Percentiles rank a stretch among this genome's conserved stretches.
Evolutionary conservation across 2,888 invertebrate species (phyloP).

Genomic region (Atherix ibis): DNA sequence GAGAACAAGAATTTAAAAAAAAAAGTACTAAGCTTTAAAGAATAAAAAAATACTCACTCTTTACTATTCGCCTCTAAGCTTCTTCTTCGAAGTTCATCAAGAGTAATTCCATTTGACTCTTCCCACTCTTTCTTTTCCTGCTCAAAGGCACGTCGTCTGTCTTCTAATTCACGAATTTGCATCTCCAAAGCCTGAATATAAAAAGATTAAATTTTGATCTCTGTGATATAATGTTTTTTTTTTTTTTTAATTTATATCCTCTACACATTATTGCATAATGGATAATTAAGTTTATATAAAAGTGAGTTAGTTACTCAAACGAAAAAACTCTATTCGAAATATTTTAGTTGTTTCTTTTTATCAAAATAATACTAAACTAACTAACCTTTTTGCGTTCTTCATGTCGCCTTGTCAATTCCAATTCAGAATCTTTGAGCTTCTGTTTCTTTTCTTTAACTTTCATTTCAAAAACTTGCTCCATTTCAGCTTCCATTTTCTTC

Average conservation of each 20-base stretch:
- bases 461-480: conserved; percentile 98
- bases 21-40: no score
- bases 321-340: no score
- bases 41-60: conserved; percentile 59
- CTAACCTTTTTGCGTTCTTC: conserved; percentile 56
- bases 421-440: conserved; percentile 88
- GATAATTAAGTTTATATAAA: no score
- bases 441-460: conserved; percentile 94
- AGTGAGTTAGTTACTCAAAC: no score
- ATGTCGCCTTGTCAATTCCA: conserved; percentile 80
- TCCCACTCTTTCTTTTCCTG: conserved; percentile 82
- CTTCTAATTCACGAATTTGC: conserved; percentile 83
- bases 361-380: not conserved
- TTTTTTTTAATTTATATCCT: no score
- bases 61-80: conserved; percentile 81
- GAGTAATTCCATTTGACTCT: conserved; percentile 70
- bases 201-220: no score
- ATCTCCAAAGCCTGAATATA: conserved; percentile 51
- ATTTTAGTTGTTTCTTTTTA: no score
- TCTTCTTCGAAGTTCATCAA: conserved; percentile 75
- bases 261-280: no score
- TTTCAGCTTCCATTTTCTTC: conserved; percentile 97
- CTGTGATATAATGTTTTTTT: no score
- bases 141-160: conserved; percentile 70
- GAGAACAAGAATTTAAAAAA: conserved; percentile 1